A percentile compares a stretch with the other conserved stretches of the same genome.
Conservation (phyloP, 2,888 invertebrate genomes). For the Lepidochrysops patricia region DNA sequence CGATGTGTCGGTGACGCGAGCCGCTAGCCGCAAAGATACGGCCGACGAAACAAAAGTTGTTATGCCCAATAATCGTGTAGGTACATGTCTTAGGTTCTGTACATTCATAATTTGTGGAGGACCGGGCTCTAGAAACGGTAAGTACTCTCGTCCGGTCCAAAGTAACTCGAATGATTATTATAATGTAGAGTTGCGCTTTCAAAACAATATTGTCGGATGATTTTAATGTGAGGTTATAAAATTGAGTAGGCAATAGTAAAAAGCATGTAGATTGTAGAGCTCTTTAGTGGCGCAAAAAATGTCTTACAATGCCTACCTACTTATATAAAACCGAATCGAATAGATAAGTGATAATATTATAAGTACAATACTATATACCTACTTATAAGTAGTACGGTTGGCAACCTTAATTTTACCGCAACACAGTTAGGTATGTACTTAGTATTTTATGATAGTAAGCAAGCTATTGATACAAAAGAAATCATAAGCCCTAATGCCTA, state of each 20-base stretch:
- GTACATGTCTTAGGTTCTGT: neutral
- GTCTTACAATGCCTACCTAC: too few relatives aligned
- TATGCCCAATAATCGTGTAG: neutral
- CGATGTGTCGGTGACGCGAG: neutral
- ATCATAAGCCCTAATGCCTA: neutral
- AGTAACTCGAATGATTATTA: neutral
- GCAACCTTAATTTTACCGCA: too few relatives aligned
- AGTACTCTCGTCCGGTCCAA: neutral
- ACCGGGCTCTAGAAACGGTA: neutral
- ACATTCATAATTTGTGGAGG: neutral
- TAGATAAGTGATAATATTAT: too few relatives aligned
- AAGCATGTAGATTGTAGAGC: too few relatives aligned
- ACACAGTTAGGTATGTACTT: too few relatives aligned
- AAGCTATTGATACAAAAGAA: neutral
- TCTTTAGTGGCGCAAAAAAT: too few relatives aligned
- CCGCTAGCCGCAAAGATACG: neutral
- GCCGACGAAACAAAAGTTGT: neutral
- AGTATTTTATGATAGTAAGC: too few relatives aligned
- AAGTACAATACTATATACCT: too few relatives aligned
- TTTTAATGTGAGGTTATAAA: neutral
- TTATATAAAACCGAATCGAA: too few relatives aligned
- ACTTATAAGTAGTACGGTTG: too few relatives aligned
- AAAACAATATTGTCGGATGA: neutral
- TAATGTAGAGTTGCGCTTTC: neutral
- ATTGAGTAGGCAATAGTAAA: neutral